These are phyloP conservation scores for Falco columbarius DNA, from an alignment of 2,797 vertebrate species.

Conservation along the genomic window DNA sequence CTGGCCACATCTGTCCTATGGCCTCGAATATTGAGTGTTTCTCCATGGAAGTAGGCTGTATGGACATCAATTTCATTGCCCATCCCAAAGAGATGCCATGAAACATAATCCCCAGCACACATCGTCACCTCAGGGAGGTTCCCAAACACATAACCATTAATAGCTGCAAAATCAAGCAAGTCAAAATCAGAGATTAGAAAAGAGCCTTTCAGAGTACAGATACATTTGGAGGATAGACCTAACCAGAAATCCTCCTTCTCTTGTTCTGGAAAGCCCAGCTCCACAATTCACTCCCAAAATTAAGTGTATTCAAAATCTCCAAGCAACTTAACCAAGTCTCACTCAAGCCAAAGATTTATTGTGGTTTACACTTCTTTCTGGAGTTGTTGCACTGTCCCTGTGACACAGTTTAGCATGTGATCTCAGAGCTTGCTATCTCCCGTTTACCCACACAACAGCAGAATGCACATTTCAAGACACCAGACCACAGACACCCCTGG, in stretches of 20 bases:
- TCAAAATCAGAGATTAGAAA: slow-evolving; percentile 9
- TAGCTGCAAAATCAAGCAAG: slow-evolving; percentile 74
- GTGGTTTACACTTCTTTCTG: background rate
- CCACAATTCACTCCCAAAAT: background rate
- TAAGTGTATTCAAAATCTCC: background rate
- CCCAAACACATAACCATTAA: slow-evolving; percentile 83
- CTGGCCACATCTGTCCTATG: slow-evolving; percentile 80
- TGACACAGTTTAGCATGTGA: background rate
- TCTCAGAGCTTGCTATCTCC: background rate
- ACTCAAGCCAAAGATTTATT: background rate
- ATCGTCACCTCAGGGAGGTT: slow-evolving; percentile 79
- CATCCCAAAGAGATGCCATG: slow-evolving; percentile 84
- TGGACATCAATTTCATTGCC: slow-evolving; percentile 84
- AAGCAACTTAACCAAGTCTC: background rate
- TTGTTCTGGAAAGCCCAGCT: background rate
- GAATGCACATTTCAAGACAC: background rate
- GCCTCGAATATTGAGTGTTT: slow-evolving; percentile 73
- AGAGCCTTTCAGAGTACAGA: background rate
- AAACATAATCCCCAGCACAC: slow-evolving; percentile 74
- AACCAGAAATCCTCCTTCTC: background rate
- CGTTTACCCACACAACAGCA: background rate
- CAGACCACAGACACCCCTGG: background rate
- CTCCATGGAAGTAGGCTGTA: slow-evolving; percentile 82
- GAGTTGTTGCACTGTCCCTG: background rate
- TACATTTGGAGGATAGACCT: background rate